Percentiles rank a stretch among this genome's conserved stretches.
These are phyloP conservation scores for Beris chalybata DNA, from an alignment of 2,888 invertebrate species.

Conservation along the genomic window DNA sequence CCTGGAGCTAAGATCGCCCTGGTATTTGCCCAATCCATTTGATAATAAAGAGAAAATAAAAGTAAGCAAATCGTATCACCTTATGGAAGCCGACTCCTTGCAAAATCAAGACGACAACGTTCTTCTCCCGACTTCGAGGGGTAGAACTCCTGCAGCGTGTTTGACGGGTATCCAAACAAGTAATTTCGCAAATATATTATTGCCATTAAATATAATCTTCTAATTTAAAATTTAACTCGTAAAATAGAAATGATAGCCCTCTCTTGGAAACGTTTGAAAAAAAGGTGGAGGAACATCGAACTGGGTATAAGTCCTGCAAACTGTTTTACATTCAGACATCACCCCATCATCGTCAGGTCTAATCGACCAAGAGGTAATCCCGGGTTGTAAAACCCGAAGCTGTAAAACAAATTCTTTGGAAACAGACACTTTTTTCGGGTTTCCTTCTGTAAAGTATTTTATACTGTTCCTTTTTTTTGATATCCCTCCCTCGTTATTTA, in stretches of 20 bases:
- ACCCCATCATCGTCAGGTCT: conserved; percentile 36
- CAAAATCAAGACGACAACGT: conserved; percentile 2
- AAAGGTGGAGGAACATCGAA: background rate
- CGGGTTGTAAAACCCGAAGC: conserved; percentile 32
- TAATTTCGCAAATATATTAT: conserved; percentile 39
- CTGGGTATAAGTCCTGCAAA: conserved; percentile 23
- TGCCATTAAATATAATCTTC: conserved; percentile 40
- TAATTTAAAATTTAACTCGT: conserved; percentile 40
- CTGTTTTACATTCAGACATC: conserved; percentile 36
- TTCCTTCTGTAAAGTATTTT: conserved; percentile 21
- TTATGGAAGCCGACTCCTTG: conserved; percentile 19
- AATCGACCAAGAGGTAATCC: conserved; percentile 39
- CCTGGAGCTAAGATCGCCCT: background rate
- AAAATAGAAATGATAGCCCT: conserved; percentile 36
- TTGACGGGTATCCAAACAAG: conserved; percentile 33
- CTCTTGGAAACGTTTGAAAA: conserved; percentile 1
- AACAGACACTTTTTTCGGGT: conserved; percentile 23
- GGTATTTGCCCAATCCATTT: conserved; percentile 36
- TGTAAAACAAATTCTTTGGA: conserved; percentile 20
- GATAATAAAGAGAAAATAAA: conserved; percentile 30
- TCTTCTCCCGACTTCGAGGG: background rate
- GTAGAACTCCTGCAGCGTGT: background rate
- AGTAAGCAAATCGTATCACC: conserved; percentile 30
- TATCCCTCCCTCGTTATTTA: conserved; percentile 27
- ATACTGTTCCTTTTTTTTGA: conserved; percentile 8